These are phyloP conservation scores for Crioceris asparagi DNA, from an alignment of 2,888 invertebrate species.

Conservation along the genomic window DNA sequence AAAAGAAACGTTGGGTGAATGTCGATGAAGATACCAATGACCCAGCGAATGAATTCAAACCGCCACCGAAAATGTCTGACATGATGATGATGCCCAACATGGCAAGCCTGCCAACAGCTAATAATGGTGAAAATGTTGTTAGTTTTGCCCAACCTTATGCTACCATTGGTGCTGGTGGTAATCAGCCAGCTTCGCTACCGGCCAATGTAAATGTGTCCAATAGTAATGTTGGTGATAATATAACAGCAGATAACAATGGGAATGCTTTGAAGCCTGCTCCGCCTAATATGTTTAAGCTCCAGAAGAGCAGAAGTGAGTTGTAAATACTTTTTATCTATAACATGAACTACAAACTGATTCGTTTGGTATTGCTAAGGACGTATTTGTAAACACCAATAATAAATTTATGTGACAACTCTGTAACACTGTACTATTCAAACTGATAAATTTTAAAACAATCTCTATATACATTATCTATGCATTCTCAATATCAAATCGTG, in stretches of 20 bases:
- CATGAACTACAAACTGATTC: not conserved
- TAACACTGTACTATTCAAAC: no score
- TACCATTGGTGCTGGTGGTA: not conserved
- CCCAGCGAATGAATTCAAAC: conserved; percentile 42
- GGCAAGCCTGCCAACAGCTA: conserved; percentile 4
- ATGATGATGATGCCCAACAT: conserved; percentile 35
- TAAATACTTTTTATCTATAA: not conserved
- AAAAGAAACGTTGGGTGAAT: conserved; percentile 79
- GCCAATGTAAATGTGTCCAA: not conserved
- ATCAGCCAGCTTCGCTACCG: conserved; percentile 5
- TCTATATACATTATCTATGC: no score
- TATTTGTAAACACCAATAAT: no score
- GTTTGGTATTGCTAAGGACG: no score
- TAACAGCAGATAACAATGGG: conserved; percentile 9
- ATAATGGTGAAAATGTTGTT: no score
- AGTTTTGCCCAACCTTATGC: no score
- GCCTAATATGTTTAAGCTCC: conserved; percentile 71
- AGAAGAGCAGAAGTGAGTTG: conserved; percentile 61
- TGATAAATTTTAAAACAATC: no score
- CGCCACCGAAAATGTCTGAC: conserved; percentile 61
- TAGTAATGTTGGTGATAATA: conserved; percentile 1
- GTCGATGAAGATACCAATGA: conserved; percentile 60
- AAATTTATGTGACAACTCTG: no score
- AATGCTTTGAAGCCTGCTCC: conserved; percentile 10
- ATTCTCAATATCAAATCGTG: no score